Conservation (phyloP, 2,113 vertebrate species). For the Edolisoma coerulescens region DNA sequence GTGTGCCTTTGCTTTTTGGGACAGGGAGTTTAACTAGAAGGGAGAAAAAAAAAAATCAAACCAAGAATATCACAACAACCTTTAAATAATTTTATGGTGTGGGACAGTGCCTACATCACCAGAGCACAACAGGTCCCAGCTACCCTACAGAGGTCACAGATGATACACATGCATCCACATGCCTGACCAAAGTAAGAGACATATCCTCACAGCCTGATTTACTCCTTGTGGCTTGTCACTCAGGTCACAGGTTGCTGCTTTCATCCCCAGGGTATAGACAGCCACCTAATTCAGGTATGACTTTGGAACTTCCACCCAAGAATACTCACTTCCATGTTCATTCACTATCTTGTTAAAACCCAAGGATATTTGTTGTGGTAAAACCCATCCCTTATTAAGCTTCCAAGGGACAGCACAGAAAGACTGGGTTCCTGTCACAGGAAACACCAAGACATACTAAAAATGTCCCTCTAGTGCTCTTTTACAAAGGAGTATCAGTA, state of each 20-base stretch:
- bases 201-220: neutral
- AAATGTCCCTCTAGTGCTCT: neutral
- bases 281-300: neutral
- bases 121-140: neutral
- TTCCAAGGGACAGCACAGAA: neutral
- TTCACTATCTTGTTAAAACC: neutral
- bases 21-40: constrained; percentile 36
- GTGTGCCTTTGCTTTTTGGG: neutral
- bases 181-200: neutral
- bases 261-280: neutral
- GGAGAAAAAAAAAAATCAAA: neutral
- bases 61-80: neutral
- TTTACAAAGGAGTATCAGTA: neutral
- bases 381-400: neutral
- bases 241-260: neutral
- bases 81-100: neutral
- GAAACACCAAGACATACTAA: neutral
- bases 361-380: neutral
- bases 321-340: neutral
- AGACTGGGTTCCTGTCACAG: neutral
- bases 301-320: neutral
- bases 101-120: neutral
- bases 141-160: neutral
- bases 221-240: neutral
- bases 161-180: rapidly evolving